Evolutionary conservation across 2,888 invertebrate species (phyloP).

Genomic region (Athalia circularis): DNA sequence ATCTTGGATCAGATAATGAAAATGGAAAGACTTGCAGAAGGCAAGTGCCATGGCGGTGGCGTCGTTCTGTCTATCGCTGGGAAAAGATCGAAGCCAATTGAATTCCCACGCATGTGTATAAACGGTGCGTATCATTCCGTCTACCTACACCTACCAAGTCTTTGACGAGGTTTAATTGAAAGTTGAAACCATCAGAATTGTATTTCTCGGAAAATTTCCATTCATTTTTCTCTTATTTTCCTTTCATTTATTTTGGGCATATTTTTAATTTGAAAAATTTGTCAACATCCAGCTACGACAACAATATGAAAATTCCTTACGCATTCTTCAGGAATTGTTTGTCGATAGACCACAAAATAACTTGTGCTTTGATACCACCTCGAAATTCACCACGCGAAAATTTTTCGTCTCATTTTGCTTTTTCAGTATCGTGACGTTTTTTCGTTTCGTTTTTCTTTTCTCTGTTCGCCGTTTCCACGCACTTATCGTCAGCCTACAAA

Average conservation of each 20-base stretch:
- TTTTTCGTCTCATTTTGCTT: background rate
- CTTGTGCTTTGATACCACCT: conserved; percentile 14
- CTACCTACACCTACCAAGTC: background rate
- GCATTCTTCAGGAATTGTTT: conserved; percentile 27
- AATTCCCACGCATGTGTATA: conserved; percentile 1
- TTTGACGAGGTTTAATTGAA: conserved; percentile 28
- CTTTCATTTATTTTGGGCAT: background rate
- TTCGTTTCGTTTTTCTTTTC: background rate
- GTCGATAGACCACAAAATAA: conserved; percentile 23
- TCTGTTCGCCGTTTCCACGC: too few species aligned
- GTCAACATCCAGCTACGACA: background rate
- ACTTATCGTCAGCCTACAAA: too few species aligned
- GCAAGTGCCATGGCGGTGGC: background rate
- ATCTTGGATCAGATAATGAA: conserved; percentile 31
- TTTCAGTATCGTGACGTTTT: background rate
- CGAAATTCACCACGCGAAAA: background rate
- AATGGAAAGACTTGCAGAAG: conserved; percentile 19
- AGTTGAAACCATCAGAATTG: background rate
- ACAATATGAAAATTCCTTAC: conserved; percentile 29
- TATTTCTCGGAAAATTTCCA: background rate
- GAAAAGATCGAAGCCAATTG: conserved; percentile 25
- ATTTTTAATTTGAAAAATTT: conserved; percentile 33
- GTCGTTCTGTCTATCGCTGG: conserved; percentile 21
- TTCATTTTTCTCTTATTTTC: background rate
- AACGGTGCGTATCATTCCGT: background rate